Evolutionary conservation across 2,888 invertebrate genomes (phyloP).

Genomic region (Invenusta paracnida): DNA sequence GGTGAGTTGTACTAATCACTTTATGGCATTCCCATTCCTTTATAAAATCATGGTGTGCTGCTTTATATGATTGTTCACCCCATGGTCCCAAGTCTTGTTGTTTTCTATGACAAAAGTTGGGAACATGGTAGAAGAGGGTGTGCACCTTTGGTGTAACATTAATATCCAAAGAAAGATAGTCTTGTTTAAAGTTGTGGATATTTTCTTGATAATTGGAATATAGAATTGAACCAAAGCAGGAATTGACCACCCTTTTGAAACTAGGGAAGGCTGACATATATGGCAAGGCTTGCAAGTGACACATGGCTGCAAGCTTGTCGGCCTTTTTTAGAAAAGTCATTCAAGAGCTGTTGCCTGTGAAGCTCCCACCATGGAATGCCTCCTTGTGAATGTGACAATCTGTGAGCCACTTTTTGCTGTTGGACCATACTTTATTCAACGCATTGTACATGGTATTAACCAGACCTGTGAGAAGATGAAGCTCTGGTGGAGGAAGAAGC

Average conservation of each 20-base stretch:
- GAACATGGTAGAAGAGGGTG: not conserved
- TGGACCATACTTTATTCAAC: not conserved
- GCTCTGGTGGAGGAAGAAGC: not conserved
- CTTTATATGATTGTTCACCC: not conserved
- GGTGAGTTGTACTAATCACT: not conserved
- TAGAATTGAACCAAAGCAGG: not conserved
- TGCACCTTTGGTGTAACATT: not conserved
- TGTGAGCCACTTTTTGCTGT: not conserved
- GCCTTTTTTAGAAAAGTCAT: not conserved
- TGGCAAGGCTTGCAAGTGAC: not conserved
- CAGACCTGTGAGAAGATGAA: not conserved
- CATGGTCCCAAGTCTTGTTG: not conserved
- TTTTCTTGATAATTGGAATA: not conserved
- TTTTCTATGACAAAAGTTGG: not conserved
- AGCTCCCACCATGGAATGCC: not conserved
- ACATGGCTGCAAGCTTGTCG: not conserved
- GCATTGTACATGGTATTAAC: not conserved
- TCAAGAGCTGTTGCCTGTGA: not conserved
- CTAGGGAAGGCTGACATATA: not conserved
- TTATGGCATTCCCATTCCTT: not conserved
- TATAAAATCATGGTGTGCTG: not conserved
- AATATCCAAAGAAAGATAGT: not conserved
- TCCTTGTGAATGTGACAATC: not conserved
- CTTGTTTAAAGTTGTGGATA: not conserved
- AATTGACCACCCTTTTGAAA: not conserved